Evolutionary conservation across 2,113 vertebrate species (phyloP).

Genomic region (Microcebus tavaratra): DNA sequence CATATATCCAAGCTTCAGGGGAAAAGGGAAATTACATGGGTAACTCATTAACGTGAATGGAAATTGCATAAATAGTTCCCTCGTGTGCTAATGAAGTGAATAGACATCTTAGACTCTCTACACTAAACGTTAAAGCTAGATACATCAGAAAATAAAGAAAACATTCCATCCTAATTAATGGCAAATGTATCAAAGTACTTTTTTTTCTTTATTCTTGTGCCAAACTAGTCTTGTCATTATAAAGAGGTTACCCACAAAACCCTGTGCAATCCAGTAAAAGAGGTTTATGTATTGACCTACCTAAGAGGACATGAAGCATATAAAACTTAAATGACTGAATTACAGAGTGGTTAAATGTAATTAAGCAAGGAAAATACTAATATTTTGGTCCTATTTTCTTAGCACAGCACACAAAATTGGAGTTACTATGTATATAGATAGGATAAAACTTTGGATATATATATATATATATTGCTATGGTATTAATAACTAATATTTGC

Average conservation of each 20-base stretch:
- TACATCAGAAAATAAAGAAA: constrained; percentile 49
- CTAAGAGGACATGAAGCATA: background rate
- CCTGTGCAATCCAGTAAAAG: background rate
- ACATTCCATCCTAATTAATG: constrained; percentile 34
- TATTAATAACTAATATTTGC: background rate
- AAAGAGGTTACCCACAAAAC: constrained; percentile 14
- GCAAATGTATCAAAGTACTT: constrained; percentile 41
- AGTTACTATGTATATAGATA: background rate
- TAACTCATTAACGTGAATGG: constrained; percentile 40
- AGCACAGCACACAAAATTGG: background rate
- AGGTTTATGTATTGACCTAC: constrained; percentile 2
- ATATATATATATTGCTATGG: background rate
- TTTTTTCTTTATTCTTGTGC: constrained; percentile 30
- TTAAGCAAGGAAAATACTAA: background rate
- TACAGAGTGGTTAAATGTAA: background rate
- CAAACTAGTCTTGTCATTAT: constrained; percentile 41
- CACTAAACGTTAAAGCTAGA: constrained; percentile 19
- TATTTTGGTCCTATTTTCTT: background rate
- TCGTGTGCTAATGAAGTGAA: background rate
- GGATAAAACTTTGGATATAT: background rate
- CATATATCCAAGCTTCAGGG: background rate
- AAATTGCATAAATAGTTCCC: constrained; percentile 40
- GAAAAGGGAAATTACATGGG: background rate
- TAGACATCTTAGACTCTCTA: background rate
- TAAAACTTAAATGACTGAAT: constrained; percentile 34